phyloP scores from a whole-genome alignment of 2,113 vertebrate genomes.

The Oriolus oriolus region DNA sequence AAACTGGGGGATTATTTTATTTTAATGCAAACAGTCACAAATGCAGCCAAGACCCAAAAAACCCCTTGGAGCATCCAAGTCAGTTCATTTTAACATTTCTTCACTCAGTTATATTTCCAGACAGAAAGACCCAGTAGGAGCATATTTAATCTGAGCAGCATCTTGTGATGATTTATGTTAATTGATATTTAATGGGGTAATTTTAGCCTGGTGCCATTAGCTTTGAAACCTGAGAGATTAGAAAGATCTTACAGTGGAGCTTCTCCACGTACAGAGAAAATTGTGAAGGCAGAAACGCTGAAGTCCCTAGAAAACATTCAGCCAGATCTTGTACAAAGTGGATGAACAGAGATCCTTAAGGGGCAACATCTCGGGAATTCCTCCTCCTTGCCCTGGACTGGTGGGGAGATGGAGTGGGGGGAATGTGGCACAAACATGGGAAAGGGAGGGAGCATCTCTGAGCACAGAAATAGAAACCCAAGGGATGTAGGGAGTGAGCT shows the following conservation, averaged over 20 bases:
- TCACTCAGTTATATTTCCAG: neutral
- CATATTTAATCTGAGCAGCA: constrained; percentile 57
- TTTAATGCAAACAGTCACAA: neutral
- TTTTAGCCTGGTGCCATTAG: constrained; percentile 31
- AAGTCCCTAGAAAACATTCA: neutral
- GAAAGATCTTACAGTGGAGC: neutral
- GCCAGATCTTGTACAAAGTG: neutral
- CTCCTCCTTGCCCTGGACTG: neutral
- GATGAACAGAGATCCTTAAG: neutral
- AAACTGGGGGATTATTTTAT: neutral
- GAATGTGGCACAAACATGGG: accelerated
- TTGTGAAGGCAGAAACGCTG: neutral
- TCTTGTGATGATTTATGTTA: constrained; percentile 55
- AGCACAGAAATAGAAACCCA: accelerated
- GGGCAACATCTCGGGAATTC: neutral
- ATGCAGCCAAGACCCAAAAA: neutral
- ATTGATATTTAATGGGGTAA: constrained; percentile 57
- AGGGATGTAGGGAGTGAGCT: neutral
- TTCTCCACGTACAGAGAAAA: neutral
- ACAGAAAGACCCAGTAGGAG: constrained; percentile 39
- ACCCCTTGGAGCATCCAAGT: neutral
- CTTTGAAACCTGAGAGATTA: constrained; percentile 16
- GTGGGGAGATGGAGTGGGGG: neutral
- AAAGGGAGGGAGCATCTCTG: neutral
- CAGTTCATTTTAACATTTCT: neutral